Evolutionary conservation across 1,140 invertebrate species (phyloP), one percentile per base, ranked within the genome.

Genomic region (Cydia amplana): DNA sequence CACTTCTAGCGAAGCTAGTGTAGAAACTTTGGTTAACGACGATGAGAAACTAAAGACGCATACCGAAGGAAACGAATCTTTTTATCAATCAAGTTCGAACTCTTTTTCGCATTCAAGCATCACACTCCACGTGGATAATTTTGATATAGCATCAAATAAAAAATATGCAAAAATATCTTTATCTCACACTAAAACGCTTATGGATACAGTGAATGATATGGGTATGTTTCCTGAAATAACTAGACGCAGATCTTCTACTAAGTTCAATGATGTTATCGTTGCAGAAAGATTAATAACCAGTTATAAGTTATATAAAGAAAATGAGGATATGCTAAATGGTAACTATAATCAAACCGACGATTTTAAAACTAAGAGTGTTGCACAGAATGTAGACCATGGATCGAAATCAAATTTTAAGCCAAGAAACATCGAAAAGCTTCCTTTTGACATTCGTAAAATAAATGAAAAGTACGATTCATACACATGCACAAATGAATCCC

Each of bases 201-300:
- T 79, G 60, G 78, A 85, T 36, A 80, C 77, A 67, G 79, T 87
- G 32, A 82, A 85, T 32, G 73, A 78, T 82, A 64, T 80, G 74
- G 74, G 82, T 77, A 75, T 77, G 76, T 75, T 80, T 76, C 36
- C 80, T 18, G 63, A 83, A 80, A 78, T 73, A 10, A 79, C 76
- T 43, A 74, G 78, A 43, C 18, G 14, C 28, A 74, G 73, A n/a
- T 74, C 23, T 12, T 36, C 16, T 10, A 16, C 49, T 43, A 20
- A 73, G 40, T 20, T 40, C n/a, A 79, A 76, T 72, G 72, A 36
- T n/a, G 65, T 74, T 10, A 72, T 77, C 46, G 55, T 76, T 49
- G 75, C 72, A 49, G 20, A 46, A 46, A 60, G 32, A 72, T 6
- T 49, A 46, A 32, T 4, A 72, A 60, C 55, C 2, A 23, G 2